Evolutionary conservation across 2,797 vertebrate genomes (phyloP).

Genomic region (Scolopax bukidnonensis): DNA sequence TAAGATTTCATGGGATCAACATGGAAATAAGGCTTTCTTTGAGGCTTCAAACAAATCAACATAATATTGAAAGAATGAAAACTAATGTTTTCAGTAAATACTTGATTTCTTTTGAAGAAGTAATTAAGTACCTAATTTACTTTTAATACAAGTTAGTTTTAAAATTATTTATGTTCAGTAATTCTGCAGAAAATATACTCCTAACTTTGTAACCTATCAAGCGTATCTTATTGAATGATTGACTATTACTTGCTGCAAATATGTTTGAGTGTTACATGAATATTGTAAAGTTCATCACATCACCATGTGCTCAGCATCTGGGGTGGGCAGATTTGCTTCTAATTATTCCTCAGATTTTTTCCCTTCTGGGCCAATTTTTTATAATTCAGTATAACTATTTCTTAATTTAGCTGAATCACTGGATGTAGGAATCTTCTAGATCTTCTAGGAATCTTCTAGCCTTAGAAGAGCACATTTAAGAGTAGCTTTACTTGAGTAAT

Average conservation of each 20-base stretch:
- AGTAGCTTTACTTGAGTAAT: background rate
- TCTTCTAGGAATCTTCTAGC: background rate
- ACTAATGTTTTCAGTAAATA: background rate
- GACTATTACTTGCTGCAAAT: background rate
- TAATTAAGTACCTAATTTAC: background rate
- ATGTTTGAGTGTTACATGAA: background rate
- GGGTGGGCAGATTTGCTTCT: background rate
- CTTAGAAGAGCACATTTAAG: background rate
- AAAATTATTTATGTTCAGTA: background rate
- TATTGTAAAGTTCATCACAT: background rate
- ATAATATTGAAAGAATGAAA: background rate
- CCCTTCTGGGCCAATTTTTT: background rate
- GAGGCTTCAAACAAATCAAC: background rate
- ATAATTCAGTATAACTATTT: background rate
- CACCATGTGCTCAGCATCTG: background rate
- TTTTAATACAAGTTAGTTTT: background rate
- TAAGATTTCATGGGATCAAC: background rate
- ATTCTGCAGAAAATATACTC: background rate
- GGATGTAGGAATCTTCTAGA: background rate
- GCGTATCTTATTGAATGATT: background rate
- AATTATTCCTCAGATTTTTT: background rate
- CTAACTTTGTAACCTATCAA: background rate
- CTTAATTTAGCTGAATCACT: background rate
- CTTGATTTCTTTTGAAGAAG: background rate
- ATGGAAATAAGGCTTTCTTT: background rate